phyloP scores from a whole-genome alignment of 2,888 invertebrate species.

The Tricholauxania praeusta region DNA sequence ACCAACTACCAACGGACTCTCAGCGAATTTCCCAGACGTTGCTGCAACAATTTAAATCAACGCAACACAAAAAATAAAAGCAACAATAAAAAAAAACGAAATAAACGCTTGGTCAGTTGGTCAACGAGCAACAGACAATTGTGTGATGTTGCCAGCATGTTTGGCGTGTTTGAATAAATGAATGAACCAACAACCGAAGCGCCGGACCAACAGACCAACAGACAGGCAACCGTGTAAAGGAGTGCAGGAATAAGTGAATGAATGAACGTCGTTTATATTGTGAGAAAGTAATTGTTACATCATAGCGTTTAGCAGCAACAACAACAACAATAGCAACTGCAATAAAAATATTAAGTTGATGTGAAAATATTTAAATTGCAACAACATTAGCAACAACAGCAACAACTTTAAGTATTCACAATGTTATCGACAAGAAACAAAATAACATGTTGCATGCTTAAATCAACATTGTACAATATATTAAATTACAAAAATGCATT shows the following conservation, averaged over 20 bases:
- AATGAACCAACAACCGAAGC: background rate
- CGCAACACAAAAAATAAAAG: background rate
- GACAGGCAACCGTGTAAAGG: background rate
- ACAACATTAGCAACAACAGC: background rate
- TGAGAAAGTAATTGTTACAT: slow-evolving; percentile 16
- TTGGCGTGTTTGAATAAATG: slow-evolving; percentile 5
- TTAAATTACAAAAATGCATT: too few relatives aligned
- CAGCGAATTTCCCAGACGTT: too few relatives aligned
- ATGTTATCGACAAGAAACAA: background rate
- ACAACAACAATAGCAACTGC: background rate
- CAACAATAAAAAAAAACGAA: background rate
- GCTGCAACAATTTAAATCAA: too few relatives aligned
- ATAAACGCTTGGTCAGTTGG: slow-evolving; percentile 10
- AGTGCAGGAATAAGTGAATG: background rate
- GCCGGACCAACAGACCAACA: background rate
- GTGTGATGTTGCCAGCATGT: slow-evolving; percentile 7
- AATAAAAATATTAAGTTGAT: background rate
- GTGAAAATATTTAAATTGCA: background rate
- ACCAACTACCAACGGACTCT: background rate
- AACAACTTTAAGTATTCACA: background rate
- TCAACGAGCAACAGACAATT: slow-evolving; percentile 1
- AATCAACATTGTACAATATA: background rate
- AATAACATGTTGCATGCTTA: background rate
- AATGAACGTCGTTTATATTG: slow-evolving; percentile 4
- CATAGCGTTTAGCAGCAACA: background rate